Percentiles rank a stretch among this genome's conserved stretches.
These are phyloP conservation scores for Loxodonta africana DNA, from an alignment of 2,113 vertebrate species.

Conservation along the genomic window DNA sequence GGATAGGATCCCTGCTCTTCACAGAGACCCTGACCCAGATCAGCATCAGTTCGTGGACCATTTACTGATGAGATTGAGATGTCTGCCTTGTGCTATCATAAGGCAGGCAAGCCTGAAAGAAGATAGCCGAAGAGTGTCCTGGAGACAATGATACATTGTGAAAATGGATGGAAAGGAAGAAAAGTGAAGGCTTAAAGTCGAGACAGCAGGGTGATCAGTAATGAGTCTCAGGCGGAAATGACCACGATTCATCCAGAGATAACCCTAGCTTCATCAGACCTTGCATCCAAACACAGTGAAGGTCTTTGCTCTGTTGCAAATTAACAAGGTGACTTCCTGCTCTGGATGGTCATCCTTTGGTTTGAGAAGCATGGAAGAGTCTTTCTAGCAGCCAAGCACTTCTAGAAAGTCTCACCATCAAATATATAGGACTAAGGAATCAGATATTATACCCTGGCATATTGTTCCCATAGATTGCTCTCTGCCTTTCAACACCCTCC, in stretches of 20 bases:
- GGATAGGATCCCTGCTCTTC: not conserved
- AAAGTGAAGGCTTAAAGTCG: not conserved
- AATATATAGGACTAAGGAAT: not conserved
- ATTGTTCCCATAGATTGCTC: not conserved
- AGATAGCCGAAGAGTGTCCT: not conserved
- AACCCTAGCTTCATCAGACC: not conserved
- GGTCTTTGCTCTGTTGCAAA: not conserved
- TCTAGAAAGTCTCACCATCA: not conserved
- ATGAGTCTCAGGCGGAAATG: not conserved
- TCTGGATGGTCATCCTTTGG: not conserved
- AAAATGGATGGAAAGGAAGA: not conserved
- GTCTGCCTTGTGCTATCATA: not conserved
- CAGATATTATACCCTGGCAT: not conserved
- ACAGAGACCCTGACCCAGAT: not conserved
- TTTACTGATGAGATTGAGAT: not conserved
- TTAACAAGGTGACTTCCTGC: not conserved
- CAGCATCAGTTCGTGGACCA: not conserved
- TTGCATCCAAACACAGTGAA: not conserved
- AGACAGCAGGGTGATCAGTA: not conserved
- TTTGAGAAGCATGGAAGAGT: not conserved
- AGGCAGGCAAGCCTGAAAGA: not conserved
- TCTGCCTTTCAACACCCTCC: not conserved
- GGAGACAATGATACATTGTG: not conserved
- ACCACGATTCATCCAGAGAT: not conserved
- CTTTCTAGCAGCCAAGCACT: not conserved